These are phyloP conservation scores for Zoanthus solanderi DNA, from an alignment of 92 coral and sea anemone species.

Conservation along the genomic window DNA sequence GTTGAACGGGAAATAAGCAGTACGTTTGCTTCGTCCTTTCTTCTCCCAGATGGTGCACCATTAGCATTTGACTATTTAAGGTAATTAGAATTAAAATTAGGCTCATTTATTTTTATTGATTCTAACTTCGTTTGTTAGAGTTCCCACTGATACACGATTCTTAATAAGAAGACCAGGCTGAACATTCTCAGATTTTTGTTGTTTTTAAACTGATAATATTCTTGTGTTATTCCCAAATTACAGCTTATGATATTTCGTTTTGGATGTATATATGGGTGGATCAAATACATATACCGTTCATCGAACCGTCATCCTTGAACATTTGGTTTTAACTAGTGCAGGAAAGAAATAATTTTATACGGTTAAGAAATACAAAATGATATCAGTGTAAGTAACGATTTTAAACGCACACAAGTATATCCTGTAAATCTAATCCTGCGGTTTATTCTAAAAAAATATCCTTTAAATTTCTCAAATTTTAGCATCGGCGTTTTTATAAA, in stretches of 20 bases:
- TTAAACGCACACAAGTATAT: too few species aligned
- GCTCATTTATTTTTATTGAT: neutral
- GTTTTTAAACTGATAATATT: neutral
- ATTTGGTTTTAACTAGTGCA: too few species aligned
- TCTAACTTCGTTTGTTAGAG: constrained; percentile 13
- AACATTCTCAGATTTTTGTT: too few species aligned
- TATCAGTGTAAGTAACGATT: too few species aligned
- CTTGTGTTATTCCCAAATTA: constrained; percentile 28
- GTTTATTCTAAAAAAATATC: too few species aligned
- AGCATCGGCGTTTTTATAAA: too few species aligned
- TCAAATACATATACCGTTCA: neutral
- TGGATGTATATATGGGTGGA: neutral
- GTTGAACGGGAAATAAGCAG: constrained; percentile 38
- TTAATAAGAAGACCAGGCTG: constrained; percentile 2
- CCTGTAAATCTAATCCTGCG: too few species aligned
- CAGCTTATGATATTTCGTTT: constrained; percentile 14
- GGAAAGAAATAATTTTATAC: too few species aligned
- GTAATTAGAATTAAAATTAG: neutral
- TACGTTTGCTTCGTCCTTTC: constrained; percentile 50
- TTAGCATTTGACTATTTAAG: constrained; percentile 51
- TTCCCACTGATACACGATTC: neutral
- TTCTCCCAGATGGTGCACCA: constrained; percentile 26
- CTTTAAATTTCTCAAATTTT: too few species aligned
- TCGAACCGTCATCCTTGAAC: too few species aligned
- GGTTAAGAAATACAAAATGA: too few species aligned